phyloP scores from a whole-genome alignment of 2,797 vertebrate genomes.

The Botia kubotai region DNA sequence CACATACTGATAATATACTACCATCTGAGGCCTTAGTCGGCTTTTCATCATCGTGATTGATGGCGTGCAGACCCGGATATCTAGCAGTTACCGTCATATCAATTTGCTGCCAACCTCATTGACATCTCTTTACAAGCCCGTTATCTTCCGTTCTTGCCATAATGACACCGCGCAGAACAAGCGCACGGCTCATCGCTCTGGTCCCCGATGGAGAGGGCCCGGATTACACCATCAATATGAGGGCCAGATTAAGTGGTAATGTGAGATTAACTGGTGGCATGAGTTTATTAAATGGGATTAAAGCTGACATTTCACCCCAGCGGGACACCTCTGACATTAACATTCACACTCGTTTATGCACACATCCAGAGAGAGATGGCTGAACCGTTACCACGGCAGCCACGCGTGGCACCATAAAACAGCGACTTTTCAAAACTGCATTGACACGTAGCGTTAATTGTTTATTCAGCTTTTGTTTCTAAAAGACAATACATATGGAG shows the following conservation, averaged over 20 bases:
- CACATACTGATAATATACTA: conserved; percentile 64
- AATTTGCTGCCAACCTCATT: conserved; percentile 74
- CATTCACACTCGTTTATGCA: conserved; percentile 66
- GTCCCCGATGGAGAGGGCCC: conserved; percentile 36
- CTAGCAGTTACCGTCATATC: conserved; percentile 79
- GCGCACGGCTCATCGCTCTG: conserved; percentile 37
- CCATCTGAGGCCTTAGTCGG: conserved; percentile 61
- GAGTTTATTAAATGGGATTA: conserved; percentile 81
- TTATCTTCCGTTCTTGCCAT: conserved; percentile 72
- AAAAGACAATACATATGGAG: background rate
- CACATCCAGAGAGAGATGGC: background rate
- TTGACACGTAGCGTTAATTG: background rate
- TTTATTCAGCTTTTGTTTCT: background rate
- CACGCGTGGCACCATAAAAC: background rate
- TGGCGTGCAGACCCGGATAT: conserved; percentile 74
- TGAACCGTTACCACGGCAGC: conserved; percentile 24
- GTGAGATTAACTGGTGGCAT: conserved; percentile 79
- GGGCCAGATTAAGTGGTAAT: conserved; percentile 80
- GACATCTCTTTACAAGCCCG: conserved; percentile 62
- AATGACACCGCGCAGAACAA: conserved; percentile 59
- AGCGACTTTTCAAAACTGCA: background rate
- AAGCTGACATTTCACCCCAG: conserved; percentile 74
- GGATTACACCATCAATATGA: conserved; percentile 70
- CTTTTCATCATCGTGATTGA: conserved; percentile 78
- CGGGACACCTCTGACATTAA: conserved; percentile 61